phyloP scores from a whole-genome alignment of 2,888 invertebrate genomes.

The Sesia apiformis region DNA sequence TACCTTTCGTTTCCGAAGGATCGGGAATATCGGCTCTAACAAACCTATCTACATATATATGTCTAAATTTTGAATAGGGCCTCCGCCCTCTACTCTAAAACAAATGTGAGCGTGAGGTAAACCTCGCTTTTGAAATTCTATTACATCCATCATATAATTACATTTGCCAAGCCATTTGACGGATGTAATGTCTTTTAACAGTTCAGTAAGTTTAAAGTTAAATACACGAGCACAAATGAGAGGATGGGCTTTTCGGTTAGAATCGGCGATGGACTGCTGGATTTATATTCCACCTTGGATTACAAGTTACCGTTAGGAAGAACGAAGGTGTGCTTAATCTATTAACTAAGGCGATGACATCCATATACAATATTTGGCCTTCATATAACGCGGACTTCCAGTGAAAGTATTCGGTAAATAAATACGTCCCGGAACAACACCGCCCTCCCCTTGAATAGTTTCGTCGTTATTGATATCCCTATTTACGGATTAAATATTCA shows the following conservation, averaged over 20 bases:
- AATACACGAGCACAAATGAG: background rate
- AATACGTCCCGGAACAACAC: too few species aligned
- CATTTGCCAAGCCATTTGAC: constrained; percentile 4
- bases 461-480: too few species aligned
- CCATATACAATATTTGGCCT: too few species aligned
- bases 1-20: too few species aligned
- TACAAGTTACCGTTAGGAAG: constrained; percentile 1
- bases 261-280: constrained; percentile 1
- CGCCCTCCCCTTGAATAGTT: constrained; percentile 2
- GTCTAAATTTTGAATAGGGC: too few species aligned
- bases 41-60: constrained; percentile 3
- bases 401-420: too few species aligned
- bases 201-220: background rate
- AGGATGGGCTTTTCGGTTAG: background rate
- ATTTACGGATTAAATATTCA: too few species aligned
- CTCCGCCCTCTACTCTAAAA: constrained; percentile 2
- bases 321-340: constrained; percentile 3
- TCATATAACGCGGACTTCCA: too few species aligned
- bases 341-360: too few species aligned
- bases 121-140: constrained; percentile 7
- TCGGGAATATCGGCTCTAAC: too few species aligned
- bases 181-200: background rate
- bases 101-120: constrained; percentile 3
- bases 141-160: constrained; percentile 4
- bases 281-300: constrained; percentile 4